Base-by-base conservation (phyloP, 2,797 vertebrate genomes). In the Caiman crocodilus region DNA sequence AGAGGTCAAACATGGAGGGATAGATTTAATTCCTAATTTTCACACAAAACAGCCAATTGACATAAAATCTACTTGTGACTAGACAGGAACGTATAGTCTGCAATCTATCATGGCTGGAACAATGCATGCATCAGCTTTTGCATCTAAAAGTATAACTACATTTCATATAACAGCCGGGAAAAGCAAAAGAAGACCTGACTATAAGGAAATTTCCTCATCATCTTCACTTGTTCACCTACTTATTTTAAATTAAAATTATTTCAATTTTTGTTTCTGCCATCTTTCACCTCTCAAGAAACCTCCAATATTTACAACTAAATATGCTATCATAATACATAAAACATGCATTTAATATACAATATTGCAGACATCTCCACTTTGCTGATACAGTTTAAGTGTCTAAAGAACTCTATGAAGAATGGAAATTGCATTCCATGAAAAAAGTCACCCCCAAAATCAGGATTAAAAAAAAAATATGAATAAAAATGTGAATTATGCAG, bases 311-410 rank as follows among this genome's bases (percentile, higher is more conserved):
- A 6, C 25, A 64, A 35, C 3, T 28, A 42, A 78, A 82, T 2
- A 28, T 1, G 10, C 16, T 65, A 3, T 4, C 11, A 30, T 50
- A 65, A 4, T 28, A 50, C 26, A 17, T 42, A 82, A 91, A 85
- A 2, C 11, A 42, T 76, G 77, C 9, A 21, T n/a, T 69, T 67
- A 60, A 87, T 60, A 82, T 90, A 60, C 61, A 26, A 75, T 28
- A 6, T 30, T 1, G 0, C 32, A 5, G 30, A 8, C 23, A 17
- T 65, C 14, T 60, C 25, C 35, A 55, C 58, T 74, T 16, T 79
- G 32, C 30, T 1, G 28, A 26, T 26, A 1, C 1, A 6, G 4
- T 57, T 21, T 17, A 2, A 0, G 2, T 17, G 2, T 8, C 2
- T 3, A 1, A 57, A 7, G 5, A 61, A 6, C 21, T 50, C n/a